Base-by-base conservation (phyloP, 2,113 vertebrate genomes). In the Cinclus cinclus region DNA sequence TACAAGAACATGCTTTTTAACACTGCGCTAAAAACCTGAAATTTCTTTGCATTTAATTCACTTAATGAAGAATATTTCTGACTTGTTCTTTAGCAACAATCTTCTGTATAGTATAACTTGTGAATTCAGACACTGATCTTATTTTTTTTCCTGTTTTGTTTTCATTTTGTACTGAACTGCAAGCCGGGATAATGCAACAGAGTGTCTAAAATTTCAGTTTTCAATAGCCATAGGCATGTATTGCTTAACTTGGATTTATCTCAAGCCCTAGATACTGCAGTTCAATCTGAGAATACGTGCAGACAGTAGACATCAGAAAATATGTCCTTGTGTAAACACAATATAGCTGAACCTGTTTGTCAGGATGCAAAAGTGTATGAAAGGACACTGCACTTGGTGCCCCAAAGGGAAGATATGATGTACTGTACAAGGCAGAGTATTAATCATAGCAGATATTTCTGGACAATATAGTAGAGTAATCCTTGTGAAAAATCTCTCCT, bases 401-500 rank as follows among this genome's bases (percentile, higher is more conserved):
- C 95, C 94, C 96, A 96, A 85, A 96, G 94, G 94, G 85, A 90
- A 88, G 96, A 96, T 95, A 97, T 96, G 97, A 98, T 98, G 84
- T 95, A 98, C 87, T 96, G 81, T 95, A 80, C 96, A 95, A 97
- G 94, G 89, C 85, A 97, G 76, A 85, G 93, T 96, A 98, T 98
- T 98, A 98, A 98, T 98, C 98, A 98, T 93, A 81, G 81, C 88
- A 97, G 97, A 97, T 97, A 97, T 96, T 97, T 98, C 96, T 97
- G 96, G 97, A 97, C 97, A 98, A 98, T 97, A 98, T 98, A 94
- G 95, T 94, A 63, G 75, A 97, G 93, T 95, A 96, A 98, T 97
- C 96, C 96, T 97, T 92, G 94, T 93, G 96, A 98, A 97, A 91
- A 97, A 97, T 96, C 89, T 96, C 95, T 97, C 96, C 97, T 98